phyloP scores from a whole-genome alignment of 1,140 invertebrate genomes.

The Plutomurus gul region DNA sequence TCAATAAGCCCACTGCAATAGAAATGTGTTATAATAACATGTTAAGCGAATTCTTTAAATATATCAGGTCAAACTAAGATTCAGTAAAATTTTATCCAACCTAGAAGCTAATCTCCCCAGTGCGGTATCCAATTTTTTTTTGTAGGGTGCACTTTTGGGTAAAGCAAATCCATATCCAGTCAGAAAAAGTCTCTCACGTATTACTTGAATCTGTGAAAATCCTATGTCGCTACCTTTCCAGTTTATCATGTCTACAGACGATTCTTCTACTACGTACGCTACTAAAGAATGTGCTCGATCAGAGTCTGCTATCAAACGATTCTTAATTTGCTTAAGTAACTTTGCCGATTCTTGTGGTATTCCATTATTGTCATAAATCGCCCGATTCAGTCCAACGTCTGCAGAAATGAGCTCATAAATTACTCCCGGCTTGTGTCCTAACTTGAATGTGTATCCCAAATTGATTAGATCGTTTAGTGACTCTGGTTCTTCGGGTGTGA shows the following conservation, averaged over 20 bases:
- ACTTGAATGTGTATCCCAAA: constrained; percentile 40
- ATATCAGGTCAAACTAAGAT: too few relatives aligned
- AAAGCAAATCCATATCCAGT: constrained; percentile 38
- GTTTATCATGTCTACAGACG: constrained; percentile 34
- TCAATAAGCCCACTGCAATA: constrained; percentile 32
- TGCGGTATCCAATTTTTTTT: constrained; percentile 38
- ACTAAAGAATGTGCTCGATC: not conserved
- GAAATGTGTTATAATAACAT: too few relatives aligned
- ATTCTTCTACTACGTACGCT: constrained; percentile 44
- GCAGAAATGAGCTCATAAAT: constrained; percentile 14
- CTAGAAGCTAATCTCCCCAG: constrained; percentile 32
- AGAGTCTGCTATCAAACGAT: not conserved
- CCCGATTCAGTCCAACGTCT: not conserved
- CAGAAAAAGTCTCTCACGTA: constrained; percentile 44
- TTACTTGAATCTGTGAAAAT: constrained; percentile 37
- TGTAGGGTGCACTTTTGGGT: constrained; percentile 21
- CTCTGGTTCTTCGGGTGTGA: constrained; percentile 43
- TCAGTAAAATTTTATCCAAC: too few relatives aligned
- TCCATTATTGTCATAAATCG: not conserved
- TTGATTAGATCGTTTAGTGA: constrained; percentile 35
- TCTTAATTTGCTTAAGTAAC: constrained; percentile 31
- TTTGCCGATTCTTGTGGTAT: not conserved
- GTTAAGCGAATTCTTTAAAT: too few relatives aligned
- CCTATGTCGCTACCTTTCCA: constrained; percentile 35
- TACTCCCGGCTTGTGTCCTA: constrained; percentile 28